Evolutionary conservation across 2,888 invertebrate species (phyloP).

Genomic region (Apodemia hepburni): DNA sequence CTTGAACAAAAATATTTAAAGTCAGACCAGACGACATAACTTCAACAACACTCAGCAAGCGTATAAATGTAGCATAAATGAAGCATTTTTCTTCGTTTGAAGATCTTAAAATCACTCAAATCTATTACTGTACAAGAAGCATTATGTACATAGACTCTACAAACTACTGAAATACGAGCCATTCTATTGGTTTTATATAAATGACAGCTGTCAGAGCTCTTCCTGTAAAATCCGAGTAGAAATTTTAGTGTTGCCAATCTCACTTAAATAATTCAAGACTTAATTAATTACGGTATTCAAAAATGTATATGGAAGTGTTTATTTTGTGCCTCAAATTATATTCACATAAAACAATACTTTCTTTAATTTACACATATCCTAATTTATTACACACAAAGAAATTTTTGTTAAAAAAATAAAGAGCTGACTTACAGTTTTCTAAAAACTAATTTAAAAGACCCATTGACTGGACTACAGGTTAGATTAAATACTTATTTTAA

Average conservation of each 20-base stretch:
- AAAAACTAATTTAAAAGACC: constrained; percentile 4
- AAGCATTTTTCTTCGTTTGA: too few relatives aligned
- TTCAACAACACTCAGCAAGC: too few relatives aligned
- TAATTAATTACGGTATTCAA: background rate
- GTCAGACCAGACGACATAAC: too few relatives aligned
- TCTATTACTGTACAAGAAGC: too few relatives aligned
- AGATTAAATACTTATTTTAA: background rate
- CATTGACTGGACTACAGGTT: constrained; percentile 10
- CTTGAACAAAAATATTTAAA: too few relatives aligned
- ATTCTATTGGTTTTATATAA: background rate
- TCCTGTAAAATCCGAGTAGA: too few relatives aligned
- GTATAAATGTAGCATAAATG: too few relatives aligned
- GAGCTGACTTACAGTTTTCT: background rate
- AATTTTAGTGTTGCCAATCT: background rate
- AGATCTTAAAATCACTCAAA: too few relatives aligned
- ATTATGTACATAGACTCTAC: too few relatives aligned
- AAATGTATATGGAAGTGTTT: background rate
- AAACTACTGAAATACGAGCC: too few relatives aligned
- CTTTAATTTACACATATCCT: background rate
- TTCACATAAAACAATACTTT: background rate
- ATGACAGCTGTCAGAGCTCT: background rate
- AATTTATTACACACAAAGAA: background rate
- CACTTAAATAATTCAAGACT: background rate
- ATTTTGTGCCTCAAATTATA: background rate
- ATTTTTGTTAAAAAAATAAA: background rate